Conservation (phyloP, 2,797 vertebrate species). For the Vespertilio murinus region DNA sequence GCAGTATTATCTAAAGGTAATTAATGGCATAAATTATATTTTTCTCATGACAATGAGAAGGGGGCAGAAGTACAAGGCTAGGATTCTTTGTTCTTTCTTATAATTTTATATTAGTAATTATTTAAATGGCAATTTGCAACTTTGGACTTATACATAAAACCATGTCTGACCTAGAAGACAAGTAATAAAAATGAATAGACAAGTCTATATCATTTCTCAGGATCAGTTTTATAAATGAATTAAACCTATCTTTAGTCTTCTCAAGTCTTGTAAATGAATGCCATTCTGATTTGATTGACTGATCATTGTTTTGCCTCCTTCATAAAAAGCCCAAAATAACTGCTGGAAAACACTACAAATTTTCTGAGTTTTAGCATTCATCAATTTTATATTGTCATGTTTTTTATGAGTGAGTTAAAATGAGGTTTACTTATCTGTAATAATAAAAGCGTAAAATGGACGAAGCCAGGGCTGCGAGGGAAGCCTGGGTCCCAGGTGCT, state of each 20-base stretch:
- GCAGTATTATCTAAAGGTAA: background rate
- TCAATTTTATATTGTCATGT: background rate
- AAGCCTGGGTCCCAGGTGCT: too few relatives aligned
- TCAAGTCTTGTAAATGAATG: slow-evolving; percentile 4
- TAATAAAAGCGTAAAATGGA: too few relatives aligned
- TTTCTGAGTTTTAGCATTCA: slow-evolving; percentile 7
- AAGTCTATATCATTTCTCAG: background rate
- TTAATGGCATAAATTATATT: background rate
- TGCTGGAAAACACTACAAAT: slow-evolving; percentile 38
- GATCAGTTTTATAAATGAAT: background rate
- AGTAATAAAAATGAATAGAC: slow-evolving; percentile 25
- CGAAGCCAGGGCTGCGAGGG: too few relatives aligned
- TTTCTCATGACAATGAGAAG: background rate
- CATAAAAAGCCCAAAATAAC: slow-evolving; percentile 34
- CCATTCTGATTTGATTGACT: slow-evolving; percentile 36
- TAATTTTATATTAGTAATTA: slow-evolving; percentile 37
- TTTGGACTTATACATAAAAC: slow-evolving; percentile 1
- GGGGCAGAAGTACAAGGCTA: background rate
- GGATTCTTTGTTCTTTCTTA: background rate
- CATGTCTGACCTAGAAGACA: background rate
- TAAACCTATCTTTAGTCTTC: background rate
- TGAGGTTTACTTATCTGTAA: background rate
- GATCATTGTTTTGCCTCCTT: slow-evolving; percentile 61
- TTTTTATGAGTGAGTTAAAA: slow-evolving; percentile 49
- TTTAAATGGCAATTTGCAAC: background rate